Conservation (phyloP, 1,140 invertebrate species). For the Hycleus cichorii region DNA sequence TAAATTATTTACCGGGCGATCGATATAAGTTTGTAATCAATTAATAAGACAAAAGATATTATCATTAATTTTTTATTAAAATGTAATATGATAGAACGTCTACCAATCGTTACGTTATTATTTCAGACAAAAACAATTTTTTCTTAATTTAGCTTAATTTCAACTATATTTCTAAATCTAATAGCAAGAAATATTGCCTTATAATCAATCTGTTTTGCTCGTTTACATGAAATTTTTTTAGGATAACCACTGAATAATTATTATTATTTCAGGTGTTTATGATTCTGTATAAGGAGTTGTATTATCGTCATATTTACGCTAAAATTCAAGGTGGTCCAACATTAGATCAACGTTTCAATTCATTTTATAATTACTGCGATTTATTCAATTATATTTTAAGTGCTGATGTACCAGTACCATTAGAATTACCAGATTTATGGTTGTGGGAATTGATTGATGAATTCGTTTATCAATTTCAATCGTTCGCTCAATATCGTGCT, state of each 20-base stretch:
- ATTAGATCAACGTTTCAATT: slow-evolving; percentile 86
- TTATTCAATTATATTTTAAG: slow-evolving; percentile 95
- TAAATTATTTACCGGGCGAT: no score
- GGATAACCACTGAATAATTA: neutral
- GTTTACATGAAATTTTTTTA: no score
- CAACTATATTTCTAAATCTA: no score
- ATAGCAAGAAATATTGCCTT: no score
- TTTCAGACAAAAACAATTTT: no score
- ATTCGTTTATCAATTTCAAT: slow-evolving; percentile 91
- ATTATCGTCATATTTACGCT: slow-evolving; percentile 96
- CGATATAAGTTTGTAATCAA: no score
- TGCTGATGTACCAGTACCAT: slow-evolving; percentile 77
- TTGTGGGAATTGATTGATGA: slow-evolving; percentile 99
- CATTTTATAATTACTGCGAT: slow-evolving; percentile 97
- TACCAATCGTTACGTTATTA: no score
- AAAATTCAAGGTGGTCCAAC: slow-evolving; percentile 76
- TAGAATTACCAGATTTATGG: slow-evolving; percentile 98
- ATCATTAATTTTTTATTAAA: no score
- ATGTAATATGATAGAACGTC: no score
- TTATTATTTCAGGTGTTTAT: slow-evolving; percentile 61
- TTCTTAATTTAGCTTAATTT: no score
- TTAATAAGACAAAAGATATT: no score
- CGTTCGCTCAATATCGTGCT: slow-evolving; percentile 88
- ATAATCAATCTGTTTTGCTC: no score
- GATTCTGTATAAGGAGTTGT: slow-evolving; percentile 95